phyloP scores from a whole-genome alignment of 2,797 vertebrate genomes.

The Pogonophryne albipinna region DNA sequence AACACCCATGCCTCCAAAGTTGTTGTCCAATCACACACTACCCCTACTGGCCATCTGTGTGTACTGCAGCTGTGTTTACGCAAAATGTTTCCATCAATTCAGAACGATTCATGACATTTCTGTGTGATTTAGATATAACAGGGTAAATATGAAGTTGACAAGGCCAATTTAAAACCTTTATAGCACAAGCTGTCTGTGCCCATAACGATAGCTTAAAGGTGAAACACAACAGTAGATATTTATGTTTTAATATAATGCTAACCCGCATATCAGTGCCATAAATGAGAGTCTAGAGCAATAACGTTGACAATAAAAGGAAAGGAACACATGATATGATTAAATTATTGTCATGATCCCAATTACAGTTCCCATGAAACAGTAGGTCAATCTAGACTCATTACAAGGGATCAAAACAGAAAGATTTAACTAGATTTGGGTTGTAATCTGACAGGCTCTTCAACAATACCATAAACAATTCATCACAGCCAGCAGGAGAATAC shows the following conservation, averaged over 20 bases:
- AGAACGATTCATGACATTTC: neutral
- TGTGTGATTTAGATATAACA: constrained; percentile 13
- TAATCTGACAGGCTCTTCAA: constrained; percentile 25
- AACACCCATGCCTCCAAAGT: constrained; percentile 41
- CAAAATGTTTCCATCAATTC: constrained; percentile 15
- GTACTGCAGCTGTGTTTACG: constrained; percentile 31
- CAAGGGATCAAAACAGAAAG: constrained; percentile 23
- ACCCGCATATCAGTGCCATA: neutral
- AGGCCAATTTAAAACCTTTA: neutral
- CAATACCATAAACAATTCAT: constrained; percentile 56
- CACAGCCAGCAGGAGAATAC: constrained; percentile 15
- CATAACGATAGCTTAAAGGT: neutral
- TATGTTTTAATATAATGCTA: constrained; percentile 10
- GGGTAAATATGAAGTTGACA: neutral
- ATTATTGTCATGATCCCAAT: constrained; percentile 31
- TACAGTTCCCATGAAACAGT: constrained; percentile 23
- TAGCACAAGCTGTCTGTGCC: neutral
- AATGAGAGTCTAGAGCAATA: neutral
- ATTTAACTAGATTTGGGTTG: constrained; percentile 39
- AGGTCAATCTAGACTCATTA: constrained; percentile 15
- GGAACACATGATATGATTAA: neutral
- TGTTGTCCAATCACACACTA: constrained; percentile 63
- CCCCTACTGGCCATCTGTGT: constrained; percentile 62
- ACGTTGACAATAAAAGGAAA: neutral
- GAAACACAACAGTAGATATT: neutral